These are phyloP conservation scores for Drosophila cardini DNA, from an alignment of 1,140 invertebrate genomes.

Conservation along the genomic window DNA sequence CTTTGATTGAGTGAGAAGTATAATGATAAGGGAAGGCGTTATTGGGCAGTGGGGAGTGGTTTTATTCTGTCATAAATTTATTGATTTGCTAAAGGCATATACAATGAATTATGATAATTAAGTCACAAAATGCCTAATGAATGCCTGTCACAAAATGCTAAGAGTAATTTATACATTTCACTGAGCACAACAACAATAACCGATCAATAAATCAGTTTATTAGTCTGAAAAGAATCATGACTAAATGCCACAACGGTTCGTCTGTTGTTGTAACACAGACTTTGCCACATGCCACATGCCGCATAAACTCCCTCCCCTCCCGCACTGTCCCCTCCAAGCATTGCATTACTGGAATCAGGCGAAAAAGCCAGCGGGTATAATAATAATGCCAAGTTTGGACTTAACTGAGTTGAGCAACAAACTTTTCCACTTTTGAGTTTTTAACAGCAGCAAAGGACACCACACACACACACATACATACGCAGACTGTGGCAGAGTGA, in stretches of 20 bases:
- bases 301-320: background rate
- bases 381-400: constrained; percentile 46
- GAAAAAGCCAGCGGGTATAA: constrained; percentile 21
- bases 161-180: constrained; percentile 48
- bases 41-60: background rate
- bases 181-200: constrained; percentile 29
- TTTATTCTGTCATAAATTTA: constrained; percentile 38
- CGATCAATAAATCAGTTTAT: constrained; percentile 49
- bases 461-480: constrained; percentile 6
- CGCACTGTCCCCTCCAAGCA: background rate
- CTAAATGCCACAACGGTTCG: background rate
- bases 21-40: background rate
- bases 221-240: constrained; percentile 14
- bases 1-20: constrained; percentile 19
- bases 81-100: constrained; percentile 44
- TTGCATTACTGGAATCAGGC: constrained; percentile 14
- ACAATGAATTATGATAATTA: constrained; percentile 58
- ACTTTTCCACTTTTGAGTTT: constrained; percentile 61
- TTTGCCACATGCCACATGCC: background rate
- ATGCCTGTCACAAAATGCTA: constrained; percentile 45
- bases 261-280: background rate
- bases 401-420: constrained; percentile 61
- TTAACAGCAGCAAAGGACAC: constrained; percentile 31
- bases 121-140: constrained; percentile 49
- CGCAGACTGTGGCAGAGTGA: background rate